Evolutionary conservation across 2,888 invertebrate genomes (phyloP).

Genomic region (Melipona bicolor): DNA sequence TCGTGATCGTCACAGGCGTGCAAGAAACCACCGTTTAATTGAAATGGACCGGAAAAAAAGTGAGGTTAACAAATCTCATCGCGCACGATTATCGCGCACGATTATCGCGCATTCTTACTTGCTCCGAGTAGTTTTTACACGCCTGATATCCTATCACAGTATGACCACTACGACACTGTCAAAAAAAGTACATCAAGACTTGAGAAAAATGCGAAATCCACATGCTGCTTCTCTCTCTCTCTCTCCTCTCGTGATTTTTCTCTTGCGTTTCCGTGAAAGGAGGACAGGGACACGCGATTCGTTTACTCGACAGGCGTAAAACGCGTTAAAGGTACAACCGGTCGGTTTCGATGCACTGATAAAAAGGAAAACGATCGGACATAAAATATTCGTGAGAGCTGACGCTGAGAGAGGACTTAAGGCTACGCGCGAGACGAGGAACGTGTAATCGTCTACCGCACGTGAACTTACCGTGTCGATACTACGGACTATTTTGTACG

Average conservation of each 20-base stretch:
- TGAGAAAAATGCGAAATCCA: constrained; percentile 8
- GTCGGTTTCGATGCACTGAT: constrained; percentile 41
- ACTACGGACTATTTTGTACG: constrained; percentile 34
- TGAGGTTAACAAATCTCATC: background rate
- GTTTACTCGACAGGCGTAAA: constrained; percentile 46
- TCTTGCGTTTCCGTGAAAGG: constrained; percentile 12
- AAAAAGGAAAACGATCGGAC: constrained; percentile 13
- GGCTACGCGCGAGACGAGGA: constrained; percentile 34
- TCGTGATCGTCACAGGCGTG: constrained; percentile 11
- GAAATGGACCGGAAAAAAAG: no score
- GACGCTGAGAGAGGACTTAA: constrained; percentile 2
- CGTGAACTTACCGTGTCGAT: constrained; percentile 61
- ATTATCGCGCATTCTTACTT: background rate
- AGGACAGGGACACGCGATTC: constrained; percentile 14
- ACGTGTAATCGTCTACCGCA: constrained; percentile 29
- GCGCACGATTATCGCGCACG: background rate
- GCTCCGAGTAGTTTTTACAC: constrained; percentile 1
- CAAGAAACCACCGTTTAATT: constrained; percentile 9
- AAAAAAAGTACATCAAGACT: background rate
- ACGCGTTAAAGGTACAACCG: constrained; percentile 18
- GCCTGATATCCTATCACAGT: background rate
- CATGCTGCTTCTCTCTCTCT: constrained; percentile 28
- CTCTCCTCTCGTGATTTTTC: constrained; percentile 17
- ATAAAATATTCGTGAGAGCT: constrained; percentile 15
- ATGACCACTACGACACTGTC: constrained; percentile 8